Base-by-base conservation (phyloP, 2,888 invertebrate species). In the Polydrusus cervinus region DNA sequence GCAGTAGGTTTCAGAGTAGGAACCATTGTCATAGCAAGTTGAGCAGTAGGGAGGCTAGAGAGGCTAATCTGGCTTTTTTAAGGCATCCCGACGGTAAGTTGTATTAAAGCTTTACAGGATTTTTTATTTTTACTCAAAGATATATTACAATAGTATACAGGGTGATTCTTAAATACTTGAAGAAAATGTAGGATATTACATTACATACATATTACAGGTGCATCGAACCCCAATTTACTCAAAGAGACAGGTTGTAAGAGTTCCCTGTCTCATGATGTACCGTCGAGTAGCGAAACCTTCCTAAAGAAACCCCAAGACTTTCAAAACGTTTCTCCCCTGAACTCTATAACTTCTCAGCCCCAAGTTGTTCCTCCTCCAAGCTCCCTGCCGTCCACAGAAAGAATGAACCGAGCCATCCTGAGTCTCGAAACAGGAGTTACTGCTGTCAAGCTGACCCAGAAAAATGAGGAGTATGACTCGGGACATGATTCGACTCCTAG, bases 171-270 rank as follows among this genome's bases (percentile, higher is more conserved):
- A n/a, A n/a, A n/a, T n/a, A n/a, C n/a, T n/a, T n/a, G n/a, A n/a
- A n/a, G n/a, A n/a, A n/a, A n/a, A n/a, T n/a, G n/a, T n/a, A n/a
- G n/a, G 3, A 25, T 3, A 25, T 11, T 5, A 20, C 51, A 34
- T 9, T 34, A 9, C 13, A 40, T 40, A 51, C 34, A 13, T 14
- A 20, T 64, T 74, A 7, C 38, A 74, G 74, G 74, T 60, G 96
- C 97, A 65, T 97, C 97, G 25, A 97, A 97, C 89, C 97, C 97
- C 16, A 96, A 96, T 88, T 89, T 97, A 82, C 90, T 66, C 76
- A 76, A 76, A 76, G 76, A 76, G 76, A 76, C 76, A 69, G 67
- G 61, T 53, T 76, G 43, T 76, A 76, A 73, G 67, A 65, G 57
- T 40, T 18, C 76, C 47, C 45, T 69, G 68, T 45, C 70, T 64